These are phyloP conservation scores for Morus bassanus DNA, from an alignment of 2,797 vertebrate species.

Conservation along the genomic window DNA sequence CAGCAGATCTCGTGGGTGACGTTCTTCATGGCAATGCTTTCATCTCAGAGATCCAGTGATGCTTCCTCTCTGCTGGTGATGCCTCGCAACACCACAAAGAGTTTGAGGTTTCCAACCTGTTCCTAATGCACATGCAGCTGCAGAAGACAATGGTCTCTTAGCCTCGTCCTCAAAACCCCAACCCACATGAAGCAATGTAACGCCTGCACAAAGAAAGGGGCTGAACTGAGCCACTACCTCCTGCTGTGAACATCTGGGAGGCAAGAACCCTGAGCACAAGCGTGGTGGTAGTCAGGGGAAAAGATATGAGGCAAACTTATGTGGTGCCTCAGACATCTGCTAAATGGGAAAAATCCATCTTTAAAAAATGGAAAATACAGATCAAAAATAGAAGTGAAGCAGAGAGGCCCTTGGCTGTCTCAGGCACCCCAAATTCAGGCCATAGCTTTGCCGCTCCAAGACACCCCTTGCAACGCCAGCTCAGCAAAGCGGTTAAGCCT, in stretches of 20 bases:
- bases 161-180: not conserved
- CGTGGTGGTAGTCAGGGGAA: not conserved
- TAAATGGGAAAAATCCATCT: not conserved
- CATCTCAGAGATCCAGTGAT: not conserved
- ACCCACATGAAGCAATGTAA: fast-evolving
- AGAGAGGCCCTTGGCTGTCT: not conserved
- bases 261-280: not conserved
- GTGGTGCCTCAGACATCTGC: not conserved
- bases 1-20: no score
- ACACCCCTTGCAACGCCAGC: fast-evolving
- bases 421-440: not conserved
- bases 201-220: not conserved
- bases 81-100: not conserved
- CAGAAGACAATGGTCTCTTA: not conserved
- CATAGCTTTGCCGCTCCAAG: not conserved
- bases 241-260: not conserved
- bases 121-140: not conserved
- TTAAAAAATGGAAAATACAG: not conserved
- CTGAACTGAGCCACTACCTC: not conserved
- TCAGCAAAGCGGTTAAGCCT: not conserved
- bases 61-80: not conserved
- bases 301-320: not conserved
- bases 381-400: not conserved
- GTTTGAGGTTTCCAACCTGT: fast-evolving
- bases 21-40: not conserved